Conservation (phyloP, 1,140 invertebrate genomes). For the Eueides isabella region DNA sequence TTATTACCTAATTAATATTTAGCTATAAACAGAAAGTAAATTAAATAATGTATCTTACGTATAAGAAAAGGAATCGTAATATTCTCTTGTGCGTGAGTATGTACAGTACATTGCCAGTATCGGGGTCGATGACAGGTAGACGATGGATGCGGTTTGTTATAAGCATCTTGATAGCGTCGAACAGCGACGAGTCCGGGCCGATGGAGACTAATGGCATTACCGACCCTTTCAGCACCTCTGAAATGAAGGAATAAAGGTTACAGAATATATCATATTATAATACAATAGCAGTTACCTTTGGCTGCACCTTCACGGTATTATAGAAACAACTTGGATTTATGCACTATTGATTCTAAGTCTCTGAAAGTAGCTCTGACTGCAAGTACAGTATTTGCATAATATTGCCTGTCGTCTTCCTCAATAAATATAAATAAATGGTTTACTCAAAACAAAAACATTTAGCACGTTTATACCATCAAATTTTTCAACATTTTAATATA, state of each 20-base stretch:
- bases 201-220: slow-evolving; percentile 93
- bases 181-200: slow-evolving; percentile 93
- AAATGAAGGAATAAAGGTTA: slow-evolving; percentile 43
- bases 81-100: slow-evolving; percentile 99
- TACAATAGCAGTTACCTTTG: neutral
- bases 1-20: neutral
- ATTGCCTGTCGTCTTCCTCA: too few species aligned
- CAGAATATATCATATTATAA: neutral
- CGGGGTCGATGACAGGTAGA: slow-evolving; percentile 97
- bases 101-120: slow-evolving; percentile 98
- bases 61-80: slow-evolving; percentile 98
- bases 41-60: slow-evolving; percentile 89
- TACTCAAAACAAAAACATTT: too few species aligned
- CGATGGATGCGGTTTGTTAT: slow-evolving; percentile 98
- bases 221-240: slow-evolving; percentile 92
- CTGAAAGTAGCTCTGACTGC: too few species aligned
- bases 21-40: neutral
- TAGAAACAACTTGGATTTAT: too few species aligned
- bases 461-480: too few species aligned
- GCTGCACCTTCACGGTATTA: too few species aligned
- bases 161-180: slow-evolving; percentile 95
- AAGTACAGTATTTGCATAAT: too few species aligned
- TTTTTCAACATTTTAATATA: too few species aligned
- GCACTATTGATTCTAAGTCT: too few species aligned
- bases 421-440: too few species aligned